phyloP scores from a whole-genome alignment of 1,140 invertebrate species.

The Periplaneta americana region DNA sequence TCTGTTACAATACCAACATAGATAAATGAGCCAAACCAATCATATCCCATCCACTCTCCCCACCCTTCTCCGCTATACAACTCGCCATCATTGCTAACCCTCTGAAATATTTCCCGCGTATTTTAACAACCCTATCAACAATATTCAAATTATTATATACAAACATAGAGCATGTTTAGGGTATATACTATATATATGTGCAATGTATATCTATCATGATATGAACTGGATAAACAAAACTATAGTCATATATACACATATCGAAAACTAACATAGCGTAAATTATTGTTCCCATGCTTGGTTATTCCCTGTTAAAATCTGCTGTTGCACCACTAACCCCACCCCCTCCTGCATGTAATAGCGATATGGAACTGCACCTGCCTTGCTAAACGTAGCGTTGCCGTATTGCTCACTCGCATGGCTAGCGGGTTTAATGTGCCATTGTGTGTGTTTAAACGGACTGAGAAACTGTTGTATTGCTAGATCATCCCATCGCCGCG shows the following conservation, averaged over 20 bases:
- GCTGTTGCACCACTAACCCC: too few relatives aligned
- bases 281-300: neutral
- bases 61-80: neutral
- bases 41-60: neutral
- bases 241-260: neutral
- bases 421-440: too few relatives aligned
- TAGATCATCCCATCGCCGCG: too few relatives aligned
- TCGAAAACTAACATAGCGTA: neutral
- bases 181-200: neutral
- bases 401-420: neutral
- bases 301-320: too few relatives aligned
- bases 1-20: neutral
- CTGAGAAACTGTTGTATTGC: too few relatives aligned
- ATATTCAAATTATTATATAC: neutral
- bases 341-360: too few relatives aligned
- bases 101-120: neutral
- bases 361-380: neutral
- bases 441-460: neutral
- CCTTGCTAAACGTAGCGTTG: too few relatives aligned
- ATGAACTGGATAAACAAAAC: neutral
- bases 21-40: neutral
- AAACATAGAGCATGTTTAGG: neutral
- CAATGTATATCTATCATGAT: neutral
- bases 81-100: neutral
- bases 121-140: neutral